A percentile compares a stretch with the other conserved stretches of the same genome.
phyloP scores from a whole-genome alignment of 2,113 vertebrate species.

The Rhinichthys klamathensis region DNA sequence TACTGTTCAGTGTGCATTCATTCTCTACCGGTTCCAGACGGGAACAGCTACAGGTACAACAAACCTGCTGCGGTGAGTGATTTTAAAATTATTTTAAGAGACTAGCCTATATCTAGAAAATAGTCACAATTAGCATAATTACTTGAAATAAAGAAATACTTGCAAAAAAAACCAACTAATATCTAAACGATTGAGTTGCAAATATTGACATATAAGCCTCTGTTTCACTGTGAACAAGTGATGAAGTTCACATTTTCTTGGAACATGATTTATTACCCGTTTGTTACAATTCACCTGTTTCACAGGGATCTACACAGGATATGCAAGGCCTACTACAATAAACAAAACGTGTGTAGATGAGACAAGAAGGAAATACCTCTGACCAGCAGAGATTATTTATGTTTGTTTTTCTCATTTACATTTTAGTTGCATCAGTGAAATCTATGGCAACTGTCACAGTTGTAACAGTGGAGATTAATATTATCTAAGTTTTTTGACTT shows the following conservation, averaged over 20 bases:
- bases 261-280: background rate
- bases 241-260: background rate
- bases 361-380: background rate
- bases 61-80: slow-evolving; percentile 69
- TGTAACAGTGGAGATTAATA: too few relatives aligned
- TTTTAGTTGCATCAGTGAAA: background rate
- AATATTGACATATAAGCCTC: background rate
- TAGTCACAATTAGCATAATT: background rate
- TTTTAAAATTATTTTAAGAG: background rate
- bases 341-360: background rate
- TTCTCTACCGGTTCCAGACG: slow-evolving; percentile 58
- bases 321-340: background rate
- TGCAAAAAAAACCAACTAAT: background rate
- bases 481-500: background rate
- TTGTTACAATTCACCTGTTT: background rate
- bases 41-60: slow-evolving; percentile 56
- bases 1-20: slow-evolving; percentile 49
- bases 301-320: background rate
- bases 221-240: background rate
- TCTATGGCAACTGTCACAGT: background rate
- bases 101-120: too few relatives aligned
- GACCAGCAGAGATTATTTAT: background rate
- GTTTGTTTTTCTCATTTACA: background rate
- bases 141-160: background rate
- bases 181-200: background rate